A percentile compares a stretch with the other conserved stretches of the same genome.
Evolutionary conservation across 2,113 vertebrate species (phyloP).

Genomic region (Dicaeum eximium): DNA sequence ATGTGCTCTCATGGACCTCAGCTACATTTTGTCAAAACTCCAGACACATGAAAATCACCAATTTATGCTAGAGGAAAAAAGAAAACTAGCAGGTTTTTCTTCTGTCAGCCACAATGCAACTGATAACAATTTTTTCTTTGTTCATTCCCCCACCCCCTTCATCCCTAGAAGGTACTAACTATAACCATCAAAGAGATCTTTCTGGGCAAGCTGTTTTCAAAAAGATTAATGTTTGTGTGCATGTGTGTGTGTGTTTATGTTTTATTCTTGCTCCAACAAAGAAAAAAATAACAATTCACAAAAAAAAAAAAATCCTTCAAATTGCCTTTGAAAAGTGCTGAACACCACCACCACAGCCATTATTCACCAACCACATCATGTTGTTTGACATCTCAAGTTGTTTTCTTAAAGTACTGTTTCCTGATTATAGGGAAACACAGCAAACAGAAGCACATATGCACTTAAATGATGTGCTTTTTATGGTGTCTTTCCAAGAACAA

Average conservation of each 20-base stretch:
- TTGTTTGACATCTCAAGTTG: background rate
- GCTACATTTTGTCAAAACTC: background rate
- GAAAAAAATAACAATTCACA: background rate
- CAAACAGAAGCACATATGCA: background rate
- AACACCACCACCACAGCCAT: background rate
- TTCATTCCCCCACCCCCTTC: rapidly evolving
- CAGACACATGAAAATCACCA: background rate
- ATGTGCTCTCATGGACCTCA: rapidly evolving
- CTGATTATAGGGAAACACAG: background rate
- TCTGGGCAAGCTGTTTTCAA: background rate
- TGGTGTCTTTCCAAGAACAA: conserved; percentile 21
- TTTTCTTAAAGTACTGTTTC: background rate
- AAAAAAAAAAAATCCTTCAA: background rate
- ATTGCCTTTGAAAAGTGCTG: background rate
- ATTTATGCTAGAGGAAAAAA: background rate
- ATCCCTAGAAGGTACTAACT: background rate
- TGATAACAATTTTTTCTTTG: background rate
- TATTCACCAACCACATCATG: background rate
- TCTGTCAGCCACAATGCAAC: background rate
- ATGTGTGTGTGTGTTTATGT: background rate
- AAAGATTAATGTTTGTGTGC: background rate
- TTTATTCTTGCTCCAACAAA: background rate
- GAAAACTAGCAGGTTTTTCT: background rate
- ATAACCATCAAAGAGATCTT: background rate
- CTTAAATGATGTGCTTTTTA: background rate